Percentiles rank a stretch among this genome's conserved stretches.
phyloP scores from a whole-genome alignment of 2,113 vertebrate genomes.

The Takifugu flavidus region DNA sequence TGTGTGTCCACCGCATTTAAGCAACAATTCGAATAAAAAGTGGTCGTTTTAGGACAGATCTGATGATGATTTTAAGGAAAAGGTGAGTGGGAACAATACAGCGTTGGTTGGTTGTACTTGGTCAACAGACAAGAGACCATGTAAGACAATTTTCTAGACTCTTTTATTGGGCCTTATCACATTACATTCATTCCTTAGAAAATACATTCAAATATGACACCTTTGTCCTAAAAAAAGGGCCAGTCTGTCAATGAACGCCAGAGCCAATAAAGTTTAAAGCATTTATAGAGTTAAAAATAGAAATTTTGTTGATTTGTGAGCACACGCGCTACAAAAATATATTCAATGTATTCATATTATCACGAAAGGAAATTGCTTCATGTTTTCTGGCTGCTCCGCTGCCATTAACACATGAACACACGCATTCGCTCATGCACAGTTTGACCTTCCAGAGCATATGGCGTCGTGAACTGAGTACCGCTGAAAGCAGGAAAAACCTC shows the following conservation, averaged over 20 bases:
- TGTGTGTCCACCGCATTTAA: too few relatives aligned
- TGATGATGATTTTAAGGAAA: too few relatives aligned
- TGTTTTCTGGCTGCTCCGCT: conserved; percentile 27
- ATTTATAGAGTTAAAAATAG: conserved; percentile 65
- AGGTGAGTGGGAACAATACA: too few relatives aligned
- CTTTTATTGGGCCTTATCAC: conserved; percentile 66
- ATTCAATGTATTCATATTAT: conserved; percentile 66
- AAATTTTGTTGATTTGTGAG: conserved; percentile 40
- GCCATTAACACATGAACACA: conserved; percentile 3
- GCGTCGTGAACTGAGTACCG: conserved; percentile 16
- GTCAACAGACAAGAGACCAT: too few relatives aligned
- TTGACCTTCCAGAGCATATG: conserved; percentile 31
- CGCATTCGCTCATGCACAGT: conserved; percentile 14
- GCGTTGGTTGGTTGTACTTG: too few relatives aligned
- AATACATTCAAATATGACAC: conserved; percentile 76
- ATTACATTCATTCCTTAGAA: conserved; percentile 76
- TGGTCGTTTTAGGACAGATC: too few relatives aligned
- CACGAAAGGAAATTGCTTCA: conserved; percentile 56
- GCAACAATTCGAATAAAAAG: too few relatives aligned
- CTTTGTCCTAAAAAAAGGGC: conserved; percentile 35
- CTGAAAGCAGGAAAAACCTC: background rate
- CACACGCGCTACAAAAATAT: conserved; percentile 73
- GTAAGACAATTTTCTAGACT: conserved; percentile 21
- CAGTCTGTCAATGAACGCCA: conserved; percentile 44
- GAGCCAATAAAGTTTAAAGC: conserved; percentile 65